phyloP scores from a whole-genome alignment of 2,888 invertebrate species.

The Ceraclea dissimilis region DNA sequence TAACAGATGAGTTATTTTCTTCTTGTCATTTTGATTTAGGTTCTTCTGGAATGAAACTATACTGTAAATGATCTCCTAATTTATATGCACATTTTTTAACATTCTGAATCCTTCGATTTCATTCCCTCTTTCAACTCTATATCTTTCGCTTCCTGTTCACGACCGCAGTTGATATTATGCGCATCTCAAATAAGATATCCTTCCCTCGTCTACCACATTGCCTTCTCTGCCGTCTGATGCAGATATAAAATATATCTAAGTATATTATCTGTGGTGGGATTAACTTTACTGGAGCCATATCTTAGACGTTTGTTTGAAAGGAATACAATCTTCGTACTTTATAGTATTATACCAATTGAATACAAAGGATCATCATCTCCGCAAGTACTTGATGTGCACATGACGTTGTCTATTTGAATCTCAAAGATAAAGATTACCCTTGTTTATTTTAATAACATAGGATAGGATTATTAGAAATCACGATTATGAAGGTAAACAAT shows the following conservation, averaged over 20 bases:
- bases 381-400: too few species aligned
- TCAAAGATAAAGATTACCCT: too few species aligned
- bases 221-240: conserved; percentile 22
- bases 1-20: too few species aligned
- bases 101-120: not conserved
- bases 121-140: not conserved
- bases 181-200: conserved; percentile 26
- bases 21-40: too few species aligned
- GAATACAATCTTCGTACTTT: not conserved
- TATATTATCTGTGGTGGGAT: too few species aligned
- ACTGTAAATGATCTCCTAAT: not conserved
- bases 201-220: conserved; percentile 22
- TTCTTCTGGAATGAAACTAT: too few species aligned
- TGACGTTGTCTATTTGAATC: too few species aligned
- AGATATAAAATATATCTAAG: conserved; percentile 14
- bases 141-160: not conserved
- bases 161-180: conserved; percentile 21
- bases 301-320: not conserved
- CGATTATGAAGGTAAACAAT: too few species aligned
- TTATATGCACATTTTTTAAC: conserved; percentile 1
- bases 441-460: too few species aligned
- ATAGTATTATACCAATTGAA: too few species aligned
- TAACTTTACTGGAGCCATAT: not conserved
- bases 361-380: too few species aligned
- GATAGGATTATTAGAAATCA: too few species aligned